A percentile compares a stretch with the other conserved stretches of the same genome.
Conservation (phyloP, 2,797 vertebrate genomes). For the Coccyzus lansbergi region DNA sequence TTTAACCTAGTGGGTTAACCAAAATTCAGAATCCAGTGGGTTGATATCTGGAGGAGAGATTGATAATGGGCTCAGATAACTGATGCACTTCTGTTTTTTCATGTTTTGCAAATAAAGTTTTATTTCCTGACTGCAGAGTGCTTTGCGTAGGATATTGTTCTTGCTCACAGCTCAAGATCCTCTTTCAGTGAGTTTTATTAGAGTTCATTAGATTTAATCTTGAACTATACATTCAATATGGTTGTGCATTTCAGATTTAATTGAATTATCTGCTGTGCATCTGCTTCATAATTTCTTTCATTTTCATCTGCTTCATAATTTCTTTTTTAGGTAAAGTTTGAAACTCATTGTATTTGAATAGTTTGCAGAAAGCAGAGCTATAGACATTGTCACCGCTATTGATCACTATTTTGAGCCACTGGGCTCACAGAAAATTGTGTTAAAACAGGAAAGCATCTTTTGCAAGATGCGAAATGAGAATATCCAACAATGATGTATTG, state of each 20-base stretch:
- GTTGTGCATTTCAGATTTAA: background rate
- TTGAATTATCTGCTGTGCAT: background rate
- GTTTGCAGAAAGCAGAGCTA: background rate
- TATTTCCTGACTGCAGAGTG: background rate
- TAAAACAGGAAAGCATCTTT: background rate
- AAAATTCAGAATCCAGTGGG: conserved; percentile 24
- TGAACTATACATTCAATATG: background rate
- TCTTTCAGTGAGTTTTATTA: background rate
- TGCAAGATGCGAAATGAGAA: background rate
- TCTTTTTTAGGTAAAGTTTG: background rate
- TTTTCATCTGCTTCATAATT: background rate
- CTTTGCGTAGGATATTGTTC: background rate
- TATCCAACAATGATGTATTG: background rate
- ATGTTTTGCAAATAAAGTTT: background rate
- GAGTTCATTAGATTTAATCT: background rate
- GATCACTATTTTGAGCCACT: background rate
- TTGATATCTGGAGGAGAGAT: background rate
- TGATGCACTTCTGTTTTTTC: background rate
- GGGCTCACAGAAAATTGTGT: background rate
- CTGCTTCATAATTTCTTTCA: background rate
- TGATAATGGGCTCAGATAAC: conserved; percentile 19
- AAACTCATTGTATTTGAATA: background rate
- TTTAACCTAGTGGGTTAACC: conserved; percentile 61
- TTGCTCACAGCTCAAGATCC: background rate
- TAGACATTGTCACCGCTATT: background rate